Percentiles rank a stretch among this genome's conserved stretches.
These are phyloP conservation scores for Helicoverpa assulta DNA, from an alignment of 2,888 invertebrate species.

Conservation along the genomic window DNA sequence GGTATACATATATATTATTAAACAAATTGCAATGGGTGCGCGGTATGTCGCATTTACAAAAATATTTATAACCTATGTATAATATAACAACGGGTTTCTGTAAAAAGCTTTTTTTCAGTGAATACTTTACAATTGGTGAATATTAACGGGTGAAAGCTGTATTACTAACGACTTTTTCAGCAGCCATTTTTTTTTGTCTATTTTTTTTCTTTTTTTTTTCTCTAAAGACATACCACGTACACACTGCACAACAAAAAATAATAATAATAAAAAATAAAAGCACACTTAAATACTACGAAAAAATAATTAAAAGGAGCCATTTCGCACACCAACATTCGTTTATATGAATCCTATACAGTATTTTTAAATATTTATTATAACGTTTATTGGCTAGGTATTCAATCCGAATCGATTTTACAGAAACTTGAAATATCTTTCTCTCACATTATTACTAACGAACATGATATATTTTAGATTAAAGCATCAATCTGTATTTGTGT, in stretches of 20 bases:
- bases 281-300: slow-evolving; percentile 84
- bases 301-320: slow-evolving; percentile 67
- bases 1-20: slow-evolving; percentile 61
- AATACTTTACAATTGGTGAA: background rate
- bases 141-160: slow-evolving; percentile 18
- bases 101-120: slow-evolving; percentile 21
- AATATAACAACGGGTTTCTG: slow-evolving; percentile 29
- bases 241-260: slow-evolving; percentile 54
- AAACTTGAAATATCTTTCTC: background rate
- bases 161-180: background rate
- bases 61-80: slow-evolving; percentile 21
- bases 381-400: slow-evolving; percentile 37
- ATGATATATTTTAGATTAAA: background rate
- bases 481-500: background rate
- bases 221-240: slow-evolving; percentile 56
- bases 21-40: slow-evolving; percentile 27
- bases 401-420: slow-evolving; percentile 50
- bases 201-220: slow-evolving; percentile 11
- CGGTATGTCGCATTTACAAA: slow-evolving; percentile 39
- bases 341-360: slow-evolving; percentile 59
- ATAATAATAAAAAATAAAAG: slow-evolving; percentile 75
- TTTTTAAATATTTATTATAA: slow-evolving; percentile 57
- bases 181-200: slow-evolving; percentile 36
- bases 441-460: no score
- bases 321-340: slow-evolving; percentile 73